phyloP scores from a whole-genome alignment of 2,888 invertebrate species.

The Spilosoma lubricipeda region DNA sequence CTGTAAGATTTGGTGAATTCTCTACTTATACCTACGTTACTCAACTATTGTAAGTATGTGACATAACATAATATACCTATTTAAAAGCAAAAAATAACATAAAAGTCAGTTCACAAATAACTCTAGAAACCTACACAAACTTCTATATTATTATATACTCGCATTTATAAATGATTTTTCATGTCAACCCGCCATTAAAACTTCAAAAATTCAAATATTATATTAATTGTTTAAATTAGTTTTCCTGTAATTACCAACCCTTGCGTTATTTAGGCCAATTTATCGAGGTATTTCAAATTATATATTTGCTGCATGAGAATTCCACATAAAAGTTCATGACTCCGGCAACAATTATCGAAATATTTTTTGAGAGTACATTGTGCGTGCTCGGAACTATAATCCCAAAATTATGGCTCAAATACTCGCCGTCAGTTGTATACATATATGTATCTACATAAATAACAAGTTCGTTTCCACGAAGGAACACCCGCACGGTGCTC shows the following conservation, averaged over 20 bases:
- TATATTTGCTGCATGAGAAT: constrained; percentile 50
- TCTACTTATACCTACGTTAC: not conserved
- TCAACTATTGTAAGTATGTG: not conserved
- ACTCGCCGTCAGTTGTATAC: constrained; percentile 27
- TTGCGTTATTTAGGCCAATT: constrained; percentile 52
- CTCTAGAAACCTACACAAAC: not conserved
- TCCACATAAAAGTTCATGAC: constrained; percentile 45
- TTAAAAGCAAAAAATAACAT: not conserved
- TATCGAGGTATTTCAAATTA: constrained; percentile 45
- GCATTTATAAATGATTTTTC: constrained; percentile 20
- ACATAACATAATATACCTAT: not conserved
- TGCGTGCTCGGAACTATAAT: constrained; percentile 48
- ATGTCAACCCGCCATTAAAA: constrained; percentile 39
- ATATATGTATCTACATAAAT: constrained; percentile 50
- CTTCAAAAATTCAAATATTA: constrained; percentile 30
- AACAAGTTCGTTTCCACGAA: constrained; percentile 69
- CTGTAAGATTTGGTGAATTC: not conserved
- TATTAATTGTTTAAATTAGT: constrained; percentile 30
- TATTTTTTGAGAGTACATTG: constrained; percentile 33
- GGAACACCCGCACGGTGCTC: constrained; percentile 63
- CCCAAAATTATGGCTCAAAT: constrained; percentile 40
- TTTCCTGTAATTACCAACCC: constrained; percentile 30
- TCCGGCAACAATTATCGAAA: constrained; percentile 42
- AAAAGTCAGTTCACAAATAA: not conserved
- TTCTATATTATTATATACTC: not conserved